phyloP scores from a whole-genome alignment of 2,888 invertebrate species.

The Hybos culiciformis region DNA sequence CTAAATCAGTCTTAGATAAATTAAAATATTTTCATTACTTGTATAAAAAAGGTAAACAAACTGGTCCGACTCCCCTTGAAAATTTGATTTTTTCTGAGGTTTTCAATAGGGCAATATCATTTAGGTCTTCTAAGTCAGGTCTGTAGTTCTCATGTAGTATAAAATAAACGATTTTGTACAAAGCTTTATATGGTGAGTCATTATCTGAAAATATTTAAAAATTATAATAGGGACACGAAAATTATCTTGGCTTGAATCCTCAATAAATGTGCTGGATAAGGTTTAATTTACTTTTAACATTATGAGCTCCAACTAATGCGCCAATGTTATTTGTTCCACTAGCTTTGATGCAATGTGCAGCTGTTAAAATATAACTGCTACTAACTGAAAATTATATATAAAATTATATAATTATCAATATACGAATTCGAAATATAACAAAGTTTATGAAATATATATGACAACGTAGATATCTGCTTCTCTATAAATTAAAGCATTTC shows the following conservation, averaged over 20 bases:
- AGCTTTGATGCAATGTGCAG: slow-evolving; percentile 38
- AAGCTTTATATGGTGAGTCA: slow-evolving; percentile 25
- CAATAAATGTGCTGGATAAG: too few species aligned
- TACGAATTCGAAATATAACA: neutral
- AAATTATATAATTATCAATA: neutral
- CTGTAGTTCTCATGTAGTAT: slow-evolving; percentile 28
- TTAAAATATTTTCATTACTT: neutral
- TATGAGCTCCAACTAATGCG: slow-evolving; percentile 40
- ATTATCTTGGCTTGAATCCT: too few species aligned
- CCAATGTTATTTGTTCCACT: slow-evolving; percentile 21
- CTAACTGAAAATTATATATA: slow-evolving; percentile 20
- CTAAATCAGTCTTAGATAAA: neutral
- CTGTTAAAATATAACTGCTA: slow-evolving; percentile 37
- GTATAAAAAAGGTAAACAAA: slow-evolving; percentile 36
- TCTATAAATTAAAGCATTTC: too few species aligned
- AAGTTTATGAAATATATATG: neutral
- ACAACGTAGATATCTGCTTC: too few species aligned
- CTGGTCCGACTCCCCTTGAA: slow-evolving; percentile 38
- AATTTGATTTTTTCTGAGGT: slow-evolving; percentile 30
- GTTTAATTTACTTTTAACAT: slow-evolving; percentile 32
- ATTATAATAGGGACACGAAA: neutral
- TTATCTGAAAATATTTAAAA: neutral
- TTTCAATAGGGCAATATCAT: slow-evolving; percentile 39
- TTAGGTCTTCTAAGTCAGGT: slow-evolving; percentile 13
- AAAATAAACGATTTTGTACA: slow-evolving; percentile 28